Evolutionary conservation across 2,797 vertebrate genomes (phyloP).

Genomic region (Oreochromis grahami): DNA sequence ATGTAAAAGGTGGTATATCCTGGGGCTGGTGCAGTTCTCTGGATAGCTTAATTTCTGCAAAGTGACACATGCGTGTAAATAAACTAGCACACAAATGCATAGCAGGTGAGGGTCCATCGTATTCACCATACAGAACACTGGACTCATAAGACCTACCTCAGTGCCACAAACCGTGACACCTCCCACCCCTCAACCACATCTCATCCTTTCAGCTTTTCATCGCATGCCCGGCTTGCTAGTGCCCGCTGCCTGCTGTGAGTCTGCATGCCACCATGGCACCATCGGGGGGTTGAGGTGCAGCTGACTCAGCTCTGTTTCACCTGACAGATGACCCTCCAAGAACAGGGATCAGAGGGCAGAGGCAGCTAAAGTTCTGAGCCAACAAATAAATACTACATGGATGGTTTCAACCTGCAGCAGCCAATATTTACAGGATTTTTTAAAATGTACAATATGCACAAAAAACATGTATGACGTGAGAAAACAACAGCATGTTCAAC

Average conservation of each 20-base stretch:
- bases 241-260: constrained; percentile 33
- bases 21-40: constrained; percentile 25
- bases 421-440: background rate
- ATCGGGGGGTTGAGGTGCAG: constrained; percentile 25
- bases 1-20: constrained; percentile 32
- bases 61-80: constrained; percentile 28
- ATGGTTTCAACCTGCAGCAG: background rate
- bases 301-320: constrained; percentile 52
- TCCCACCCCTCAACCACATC: constrained; percentile 20
- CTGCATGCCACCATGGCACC: constrained; percentile 45
- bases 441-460: background rate
- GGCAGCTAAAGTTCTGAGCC: constrained; percentile 19
- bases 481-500: background rate
- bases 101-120: background rate
- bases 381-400: background rate
- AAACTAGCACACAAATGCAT: constrained; percentile 18
- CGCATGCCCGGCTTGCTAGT: constrained; percentile 36
- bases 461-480: background rate
- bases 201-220: constrained; percentile 56
- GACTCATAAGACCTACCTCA: constrained; percentile 30
- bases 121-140: constrained; percentile 7
- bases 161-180: constrained; percentile 12
- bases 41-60: constrained; percentile 35
- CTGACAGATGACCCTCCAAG: constrained; percentile 32
- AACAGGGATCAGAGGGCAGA: background rate